Evolutionary conservation across 2,888 invertebrate genomes (phyloP).

Genomic region (Macaria liturata): DNA sequence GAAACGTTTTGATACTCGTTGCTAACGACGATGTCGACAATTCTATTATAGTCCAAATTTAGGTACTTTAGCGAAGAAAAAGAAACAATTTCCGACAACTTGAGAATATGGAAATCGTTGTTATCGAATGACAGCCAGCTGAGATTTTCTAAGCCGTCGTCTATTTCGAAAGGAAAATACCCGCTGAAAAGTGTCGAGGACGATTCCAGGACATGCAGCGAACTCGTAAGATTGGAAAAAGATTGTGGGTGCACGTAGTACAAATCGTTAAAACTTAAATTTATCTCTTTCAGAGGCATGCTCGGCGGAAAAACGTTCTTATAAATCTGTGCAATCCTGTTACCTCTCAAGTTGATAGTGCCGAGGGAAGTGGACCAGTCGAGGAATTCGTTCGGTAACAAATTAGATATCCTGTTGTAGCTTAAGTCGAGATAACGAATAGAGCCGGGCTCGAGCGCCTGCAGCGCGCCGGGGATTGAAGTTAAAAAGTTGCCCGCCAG

Average conservation of each 20-base stretch:
- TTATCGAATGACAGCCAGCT: conserved; percentile 94
- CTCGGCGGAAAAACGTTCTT: conserved; percentile 88
- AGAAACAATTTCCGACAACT: conserved; percentile 87
- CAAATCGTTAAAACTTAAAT: conserved; percentile 95
- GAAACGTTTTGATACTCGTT: conserved; percentile 88
- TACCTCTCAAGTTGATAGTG: conserved; percentile 92
- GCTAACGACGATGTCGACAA: conserved; percentile 87
- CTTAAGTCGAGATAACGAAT: conserved; percentile 92
- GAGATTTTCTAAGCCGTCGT: conserved; percentile 88
- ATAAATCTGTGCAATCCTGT: conserved; percentile 89
- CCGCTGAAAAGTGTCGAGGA: conserved; percentile 93
- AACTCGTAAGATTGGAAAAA: conserved; percentile 89
- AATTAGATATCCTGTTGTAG: conserved; percentile 92
- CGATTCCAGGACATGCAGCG: conserved; percentile 91
- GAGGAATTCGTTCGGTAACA: conserved; percentile 89
- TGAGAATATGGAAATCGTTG: conserved; percentile 90
- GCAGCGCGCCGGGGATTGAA: conserved; percentile 87
- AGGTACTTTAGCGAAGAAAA: conserved; percentile 89
- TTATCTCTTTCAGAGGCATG: conserved; percentile 92
- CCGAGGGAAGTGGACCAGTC: conserved; percentile 91
- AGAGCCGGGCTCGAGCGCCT: conserved; percentile 89
- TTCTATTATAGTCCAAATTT: conserved; percentile 93
- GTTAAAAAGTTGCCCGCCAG: conserved; percentile 92
- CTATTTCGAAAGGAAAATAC: conserved; percentile 89
- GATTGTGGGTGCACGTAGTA: conserved; percentile 91